These are phyloP conservation scores for Hydra vulgaris DNA, from an alignment of 30 jellyfish, hydroid and myxozoan genomes.

Conservation along the genomic window DNA sequence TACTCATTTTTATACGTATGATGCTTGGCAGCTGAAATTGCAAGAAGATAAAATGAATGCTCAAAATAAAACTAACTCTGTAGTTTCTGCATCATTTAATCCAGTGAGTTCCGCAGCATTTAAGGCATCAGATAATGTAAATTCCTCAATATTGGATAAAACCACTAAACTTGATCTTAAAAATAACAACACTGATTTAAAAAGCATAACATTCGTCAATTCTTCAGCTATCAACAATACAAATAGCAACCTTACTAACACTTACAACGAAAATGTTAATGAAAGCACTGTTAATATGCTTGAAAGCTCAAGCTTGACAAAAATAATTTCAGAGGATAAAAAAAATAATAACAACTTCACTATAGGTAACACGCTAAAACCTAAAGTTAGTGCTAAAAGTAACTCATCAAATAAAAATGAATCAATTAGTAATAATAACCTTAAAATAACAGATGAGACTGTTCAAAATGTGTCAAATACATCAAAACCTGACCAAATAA, in stretches of 20 bases:
- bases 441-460: neutral
- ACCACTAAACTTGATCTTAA: neutral
- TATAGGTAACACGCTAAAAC: neutral
- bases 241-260: neutral
- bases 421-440: neutral
- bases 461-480: neutral
- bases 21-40: neutral
- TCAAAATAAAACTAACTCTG: neutral
- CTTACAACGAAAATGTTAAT: constrained; percentile 1
- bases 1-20: constrained; percentile 4
- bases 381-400: neutral
- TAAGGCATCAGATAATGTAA: neutral
- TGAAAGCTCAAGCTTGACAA: neutral
- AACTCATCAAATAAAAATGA: neutral
- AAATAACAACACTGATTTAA: neutral
- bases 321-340: neutral
- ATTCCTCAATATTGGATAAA: neutral
- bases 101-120: neutral
- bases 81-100: neutral
- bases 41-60: neutral
- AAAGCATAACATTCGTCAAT: neutral
- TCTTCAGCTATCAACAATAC: neutral
- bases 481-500: neutral
- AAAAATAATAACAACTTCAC: neutral
- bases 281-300: neutral